Conservation (phyloP, 2,113 vertebrate genomes). For the Lanius ludovicianus region DNA sequence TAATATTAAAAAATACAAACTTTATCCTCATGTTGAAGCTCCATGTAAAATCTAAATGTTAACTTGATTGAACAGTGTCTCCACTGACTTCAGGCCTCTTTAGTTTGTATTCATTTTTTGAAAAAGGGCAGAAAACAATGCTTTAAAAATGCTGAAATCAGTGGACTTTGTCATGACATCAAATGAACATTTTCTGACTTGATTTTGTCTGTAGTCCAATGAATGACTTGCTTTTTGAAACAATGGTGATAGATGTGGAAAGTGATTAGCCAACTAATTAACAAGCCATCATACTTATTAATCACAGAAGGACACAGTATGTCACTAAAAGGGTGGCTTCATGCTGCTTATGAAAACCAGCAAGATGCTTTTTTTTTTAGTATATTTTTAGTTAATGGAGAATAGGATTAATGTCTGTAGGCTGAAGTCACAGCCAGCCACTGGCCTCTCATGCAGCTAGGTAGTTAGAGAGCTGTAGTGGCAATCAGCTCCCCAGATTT, state of each 20-base stretch:
- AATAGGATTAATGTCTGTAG: background rate
- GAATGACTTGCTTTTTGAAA: background rate
- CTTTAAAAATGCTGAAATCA: background rate
- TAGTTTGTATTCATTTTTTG: background rate
- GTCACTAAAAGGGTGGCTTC: background rate
- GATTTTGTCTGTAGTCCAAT: background rate
- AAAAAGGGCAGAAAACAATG: background rate
- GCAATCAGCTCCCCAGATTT: slow-evolving; percentile 10
- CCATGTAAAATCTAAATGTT: background rate
- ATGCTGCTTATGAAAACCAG: background rate
- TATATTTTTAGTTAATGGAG: background rate
- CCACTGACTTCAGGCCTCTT: background rate
- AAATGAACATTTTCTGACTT: background rate
- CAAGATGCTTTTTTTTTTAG: background rate
- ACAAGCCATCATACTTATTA: background rate
- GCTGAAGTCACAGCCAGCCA: background rate
- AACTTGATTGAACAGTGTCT: background rate
- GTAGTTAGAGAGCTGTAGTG: background rate
- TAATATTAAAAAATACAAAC: background rate
- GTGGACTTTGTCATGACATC: background rate
- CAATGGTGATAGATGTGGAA: background rate
- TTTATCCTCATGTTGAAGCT: background rate
- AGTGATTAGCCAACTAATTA: slow-evolving; percentile 41
- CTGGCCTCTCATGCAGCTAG: background rate
- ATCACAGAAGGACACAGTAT: background rate